Evolutionary conservation across 1,140 invertebrate species (phyloP), one percentile per base, ranked within the genome.

Genomic region (Pararge aegeria): DNA sequence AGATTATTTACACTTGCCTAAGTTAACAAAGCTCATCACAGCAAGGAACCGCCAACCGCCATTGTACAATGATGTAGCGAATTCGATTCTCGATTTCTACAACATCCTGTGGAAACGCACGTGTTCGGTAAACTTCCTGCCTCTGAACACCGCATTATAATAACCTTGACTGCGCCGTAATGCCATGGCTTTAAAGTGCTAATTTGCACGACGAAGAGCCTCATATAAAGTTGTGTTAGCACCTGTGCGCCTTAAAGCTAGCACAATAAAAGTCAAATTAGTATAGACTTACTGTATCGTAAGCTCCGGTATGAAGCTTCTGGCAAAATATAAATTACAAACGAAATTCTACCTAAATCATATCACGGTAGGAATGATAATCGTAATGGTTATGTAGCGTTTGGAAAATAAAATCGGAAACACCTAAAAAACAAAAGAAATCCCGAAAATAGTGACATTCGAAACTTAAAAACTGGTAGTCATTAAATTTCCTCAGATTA

Each of bases 81-180:
- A 69, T 65, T 78, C 67, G 66, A 63, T 73, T 70, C 50, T 55
- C 66, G 68, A 70, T 75, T 78, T 78, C 73, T 75, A 79, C 77
- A 83, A 84, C 82, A 85, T 85, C 82, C 82, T 85, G 82, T 85
- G 74, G 55, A 82, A 80, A 71, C 78, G 80, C 82, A 85, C 82
- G 82, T 85, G 82, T 77, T 60, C 59, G 34, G 73, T 79, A 78
- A 79, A 83, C 80, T 85, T 85, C 82, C 82, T 81, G 82, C 68
- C 62, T 49, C 30, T 1, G 13, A 46, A 46, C 13, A 46, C 15
- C 42, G 20, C 19, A 12, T 12, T 20, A 20, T 20, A 10, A 16
- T 13, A 46, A n/a, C 34, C 21, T 27, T 29, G 27, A 30, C 42
- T 52, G 21, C 12, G 21, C 30, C 49, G 27, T 27, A 44, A 52